Evolutionary conservation across 2,888 invertebrate genomes (phyloP).

Genomic region (Cataglyphis cursor): DNA sequence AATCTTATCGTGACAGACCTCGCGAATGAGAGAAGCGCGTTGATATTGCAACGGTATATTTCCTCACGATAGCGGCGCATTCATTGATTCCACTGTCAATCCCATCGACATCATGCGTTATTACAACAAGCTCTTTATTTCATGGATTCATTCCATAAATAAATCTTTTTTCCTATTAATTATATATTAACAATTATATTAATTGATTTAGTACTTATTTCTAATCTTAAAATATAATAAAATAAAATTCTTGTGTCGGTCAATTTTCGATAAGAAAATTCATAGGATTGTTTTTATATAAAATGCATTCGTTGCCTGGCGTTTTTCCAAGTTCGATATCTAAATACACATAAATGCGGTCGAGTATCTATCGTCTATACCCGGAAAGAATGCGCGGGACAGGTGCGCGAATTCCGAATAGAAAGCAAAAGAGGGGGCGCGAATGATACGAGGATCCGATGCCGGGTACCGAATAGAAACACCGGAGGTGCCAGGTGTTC

Average conservation of each 20-base stretch:
- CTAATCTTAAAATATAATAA: background rate
- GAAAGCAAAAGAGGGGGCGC: background rate
- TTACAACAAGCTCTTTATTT: background rate
- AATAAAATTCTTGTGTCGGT: background rate
- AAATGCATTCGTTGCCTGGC: background rate
- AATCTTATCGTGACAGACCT: constrained; percentile 68
- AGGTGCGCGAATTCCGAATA: constrained; percentile 61
- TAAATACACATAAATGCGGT: background rate
- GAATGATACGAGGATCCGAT: constrained; percentile 36
- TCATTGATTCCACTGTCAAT: constrained; percentile 18
- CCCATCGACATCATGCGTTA: constrained; percentile 16
- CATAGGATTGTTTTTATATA: background rate
- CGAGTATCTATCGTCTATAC: background rate
- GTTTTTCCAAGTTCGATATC: background rate
- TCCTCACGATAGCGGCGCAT: constrained; percentile 7
- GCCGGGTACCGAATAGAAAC: constrained; percentile 69
- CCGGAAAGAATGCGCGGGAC: constrained; percentile 51
- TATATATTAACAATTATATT: background rate
- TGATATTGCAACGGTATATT: constrained; percentile 27
- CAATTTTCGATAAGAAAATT: background rate
- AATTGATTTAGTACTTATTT: background rate
- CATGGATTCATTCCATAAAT: background rate
- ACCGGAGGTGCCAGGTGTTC: constrained; percentile 81
- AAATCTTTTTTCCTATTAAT: background rate
- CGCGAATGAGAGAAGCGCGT: constrained; percentile 28